Evolutionary conservation across 2,113 vertebrate species (phyloP), one percentile per base, ranked within the genome.

Genomic region (Cyprinus carpio): DNA sequence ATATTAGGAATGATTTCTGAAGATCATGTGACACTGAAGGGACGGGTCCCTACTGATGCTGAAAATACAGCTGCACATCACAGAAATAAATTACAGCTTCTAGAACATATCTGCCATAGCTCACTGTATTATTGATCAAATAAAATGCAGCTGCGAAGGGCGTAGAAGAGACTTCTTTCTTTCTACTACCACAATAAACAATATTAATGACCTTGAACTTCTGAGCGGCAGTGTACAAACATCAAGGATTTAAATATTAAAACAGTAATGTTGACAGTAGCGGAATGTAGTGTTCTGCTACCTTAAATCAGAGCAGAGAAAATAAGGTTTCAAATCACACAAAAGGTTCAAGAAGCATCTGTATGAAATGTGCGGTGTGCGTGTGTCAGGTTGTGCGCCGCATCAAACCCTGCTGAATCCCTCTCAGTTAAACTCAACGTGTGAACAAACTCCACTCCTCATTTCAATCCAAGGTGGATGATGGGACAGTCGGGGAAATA

Each of bases 391-490:
- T 99, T 75, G 93, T 98, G 97, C 97, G 89, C 97, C 98, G 0
- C 99, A 99, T 90, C 98, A 99, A 94, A 99, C 98, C 2, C 94
- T 99, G 88, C 92, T 99, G 90, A 99, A 99, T 88, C n/a, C 98
- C 98, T 78, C 93, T 99, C 88, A 99, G 98, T n/a, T 92, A 99
- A 99, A 93, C 91, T 99, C 51, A 99, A 98, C 15, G 97, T 99
- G 88, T 99, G 79, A 99, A 99, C 92, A 99, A 96, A 90, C 95
- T 99, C 23, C 98, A 99, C 93, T 99, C n/a, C 98, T 64, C 98
- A 99, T 92, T 99, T 99, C 93, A n/a, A 95, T 99, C 85, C 91
- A n/a, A 99, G 93, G 98, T 99, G 95, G 98, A 99, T 86, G 97
- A 99, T 88, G 98, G 98, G 86, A 99, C 98, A 6, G 96, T 99